phyloP scores from a whole-genome alignment of 2,888 invertebrate species.

The Eumacrocentrus americanus region DNA sequence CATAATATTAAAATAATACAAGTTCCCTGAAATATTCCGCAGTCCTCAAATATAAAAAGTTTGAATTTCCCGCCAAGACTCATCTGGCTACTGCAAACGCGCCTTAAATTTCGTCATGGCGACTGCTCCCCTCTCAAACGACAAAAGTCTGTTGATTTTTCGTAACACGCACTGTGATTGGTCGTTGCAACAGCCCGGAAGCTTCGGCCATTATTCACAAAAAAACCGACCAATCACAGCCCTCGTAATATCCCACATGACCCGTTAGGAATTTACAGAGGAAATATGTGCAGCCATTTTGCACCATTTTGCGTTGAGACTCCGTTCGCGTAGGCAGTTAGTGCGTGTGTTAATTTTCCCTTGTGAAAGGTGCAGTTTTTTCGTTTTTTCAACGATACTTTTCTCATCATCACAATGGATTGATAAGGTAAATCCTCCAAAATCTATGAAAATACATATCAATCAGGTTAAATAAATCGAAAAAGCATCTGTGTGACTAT shows the following conservation, averaged over 20 bases:
- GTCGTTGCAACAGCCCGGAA: neutral
- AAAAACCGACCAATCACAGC: neutral
- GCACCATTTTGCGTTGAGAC: slow-evolving; percentile 5
- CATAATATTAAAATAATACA: neutral
- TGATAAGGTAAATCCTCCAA: slow-evolving; percentile 43
- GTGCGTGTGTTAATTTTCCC: slow-evolving; percentile 21
- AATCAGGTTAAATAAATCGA: neutral
- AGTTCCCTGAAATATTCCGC: neutral
- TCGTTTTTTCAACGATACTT: neutral
- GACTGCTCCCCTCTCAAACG: neutral
- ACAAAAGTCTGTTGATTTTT: neutral
- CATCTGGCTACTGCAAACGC: too few species aligned
- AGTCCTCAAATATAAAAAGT: neutral
- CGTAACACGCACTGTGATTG: neutral
- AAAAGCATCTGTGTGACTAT: neutral
- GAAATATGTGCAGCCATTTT: slow-evolving; percentile 1
- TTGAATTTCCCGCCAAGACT: neutral
- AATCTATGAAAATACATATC: too few species aligned
- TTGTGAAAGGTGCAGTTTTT: slow-evolving; percentile 13
- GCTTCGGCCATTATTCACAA: neutral
- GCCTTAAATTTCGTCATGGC: neutral
- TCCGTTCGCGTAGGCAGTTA: slow-evolving; percentile 17
- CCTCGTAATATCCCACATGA: neutral
- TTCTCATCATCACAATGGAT: slow-evolving; percentile 14
- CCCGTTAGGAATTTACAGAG: neutral